Evolutionary conservation across 2,888 invertebrate species (phyloP).

Genomic region (Callyntrura guangdongensis): DNA sequence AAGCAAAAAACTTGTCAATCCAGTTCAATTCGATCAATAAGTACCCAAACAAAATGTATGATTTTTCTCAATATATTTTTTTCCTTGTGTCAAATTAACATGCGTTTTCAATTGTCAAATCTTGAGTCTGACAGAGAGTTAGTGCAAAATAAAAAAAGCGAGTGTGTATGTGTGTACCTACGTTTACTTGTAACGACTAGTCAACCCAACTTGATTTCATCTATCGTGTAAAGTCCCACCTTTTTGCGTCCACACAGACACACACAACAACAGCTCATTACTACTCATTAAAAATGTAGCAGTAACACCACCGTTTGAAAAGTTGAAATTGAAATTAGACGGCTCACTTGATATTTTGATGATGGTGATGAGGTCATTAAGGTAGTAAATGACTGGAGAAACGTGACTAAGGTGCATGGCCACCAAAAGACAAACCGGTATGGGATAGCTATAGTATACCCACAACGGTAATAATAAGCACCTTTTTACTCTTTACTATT

Average conservation of each 20-base stretch:
- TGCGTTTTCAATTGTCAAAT: slow-evolving; percentile 33
- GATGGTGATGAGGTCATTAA: slow-evolving; percentile 3
- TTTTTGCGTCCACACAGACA: slow-evolving; percentile 4
- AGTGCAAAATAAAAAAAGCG: background rate
- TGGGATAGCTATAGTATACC: background rate
- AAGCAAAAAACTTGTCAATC: slow-evolving; percentile 56
- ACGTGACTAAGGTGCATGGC: slow-evolving; percentile 58
- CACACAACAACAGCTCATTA: background rate
- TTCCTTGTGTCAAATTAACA: slow-evolving; percentile 25
- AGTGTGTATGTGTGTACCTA: background rate
- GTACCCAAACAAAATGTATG: background rate
- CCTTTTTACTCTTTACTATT: background rate
- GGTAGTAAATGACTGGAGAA: slow-evolving; percentile 48
- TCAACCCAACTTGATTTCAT: background rate
- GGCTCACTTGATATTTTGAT: background rate
- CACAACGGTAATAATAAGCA: background rate
- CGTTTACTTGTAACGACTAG: background rate
- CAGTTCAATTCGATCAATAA: slow-evolving; percentile 30
- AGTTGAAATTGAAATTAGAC: slow-evolving; percentile 3
- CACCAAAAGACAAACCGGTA: slow-evolving; percentile 60
- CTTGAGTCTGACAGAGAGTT: background rate
- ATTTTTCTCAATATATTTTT: background rate
- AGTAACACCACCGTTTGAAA: background rate
- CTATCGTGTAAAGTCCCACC: slow-evolving; percentile 14
- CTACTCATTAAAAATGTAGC: background rate